phyloP scores from a whole-genome alignment of 1,140 invertebrate genomes.

The Rhynchophorus ferrugineus region DNA sequence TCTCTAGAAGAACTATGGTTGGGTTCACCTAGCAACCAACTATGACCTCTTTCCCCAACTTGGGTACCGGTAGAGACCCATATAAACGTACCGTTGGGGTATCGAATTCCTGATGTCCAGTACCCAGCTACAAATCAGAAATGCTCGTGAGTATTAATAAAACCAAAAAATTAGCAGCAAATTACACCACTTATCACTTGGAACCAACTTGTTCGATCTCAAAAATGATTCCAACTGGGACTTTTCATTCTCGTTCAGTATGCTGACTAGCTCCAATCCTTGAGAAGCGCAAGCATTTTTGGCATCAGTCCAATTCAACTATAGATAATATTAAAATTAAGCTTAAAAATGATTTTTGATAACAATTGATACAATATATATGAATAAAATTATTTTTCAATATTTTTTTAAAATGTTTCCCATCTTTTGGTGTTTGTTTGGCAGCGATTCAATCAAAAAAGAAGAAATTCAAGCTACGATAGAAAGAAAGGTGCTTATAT shows the following conservation, averaged over 20 bases:
- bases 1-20: neutral
- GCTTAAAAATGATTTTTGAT: no score
- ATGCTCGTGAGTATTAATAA: no score
- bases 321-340: neutral
- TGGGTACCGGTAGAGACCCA: neutral
- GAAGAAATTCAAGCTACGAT: no score
- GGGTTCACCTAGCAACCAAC: neutral
- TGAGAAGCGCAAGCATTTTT: neutral
- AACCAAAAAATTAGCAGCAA: no score
- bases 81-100: neutral
- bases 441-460: no score
- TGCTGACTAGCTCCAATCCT: neutral
- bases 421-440: no score
- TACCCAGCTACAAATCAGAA: constrained; percentile 5
- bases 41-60: neutral
- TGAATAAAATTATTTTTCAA: no score
- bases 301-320: neutral
- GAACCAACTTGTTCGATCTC: neutral
- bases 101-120: neutral
- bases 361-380: no score
- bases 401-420: no score
- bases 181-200: neutral
- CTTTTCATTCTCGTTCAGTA: neutral
- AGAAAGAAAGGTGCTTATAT: no score
- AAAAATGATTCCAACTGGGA: neutral